Base-by-base conservation (phyloP, 2,797 vertebrate genomes). In the Knipowitschia caucasica region DNA sequence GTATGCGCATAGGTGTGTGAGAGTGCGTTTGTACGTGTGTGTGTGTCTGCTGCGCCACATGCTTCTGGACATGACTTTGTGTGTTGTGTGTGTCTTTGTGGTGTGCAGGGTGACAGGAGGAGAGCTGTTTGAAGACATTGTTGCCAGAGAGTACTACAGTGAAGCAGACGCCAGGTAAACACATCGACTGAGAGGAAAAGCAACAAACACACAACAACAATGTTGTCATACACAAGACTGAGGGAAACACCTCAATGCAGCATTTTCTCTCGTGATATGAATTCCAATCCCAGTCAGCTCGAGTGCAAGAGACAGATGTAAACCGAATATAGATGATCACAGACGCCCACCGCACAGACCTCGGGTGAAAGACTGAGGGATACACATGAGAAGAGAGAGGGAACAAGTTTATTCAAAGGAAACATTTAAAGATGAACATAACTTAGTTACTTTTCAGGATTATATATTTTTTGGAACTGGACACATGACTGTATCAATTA, bases 141-240 rank as follows among this genome's bases (percentile, higher is more conserved):
- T 98, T 81, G 96, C 96, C 50, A 89, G 95, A 86, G 96, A 98
- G 67, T 98, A 98, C 86, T 98, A 98, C 89, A 97, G 96, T 61
- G 96, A 98, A 84, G 94, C 96, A 50, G 96, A 98, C 31, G 96
- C 96, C 88, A 98, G 96, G 95, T 98, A 87, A 80, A 53, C 27
- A 33, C 35, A 67, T 50, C 52, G 53, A 58, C 39, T 40, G 53
- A 44, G 54, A 24, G 0, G 26, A 64, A 33, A 66, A 34, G 55
- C 64, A 50, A 53, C 65, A 62, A 44, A 49, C 38, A 9, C 60
- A 47, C 17, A 24, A n/a, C n/a, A n/a, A n/a, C 50, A 59, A 18
- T 47, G 50, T 26, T 18, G 47, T 59, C 66, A 47, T 38, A 17
- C 50, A 57, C 3, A 4, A 9, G 11, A 56, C 15, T 44, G 62